phyloP scores from a whole-genome alignment of 1,140 invertebrate genomes.

The Phymastichus coffea region DNA sequence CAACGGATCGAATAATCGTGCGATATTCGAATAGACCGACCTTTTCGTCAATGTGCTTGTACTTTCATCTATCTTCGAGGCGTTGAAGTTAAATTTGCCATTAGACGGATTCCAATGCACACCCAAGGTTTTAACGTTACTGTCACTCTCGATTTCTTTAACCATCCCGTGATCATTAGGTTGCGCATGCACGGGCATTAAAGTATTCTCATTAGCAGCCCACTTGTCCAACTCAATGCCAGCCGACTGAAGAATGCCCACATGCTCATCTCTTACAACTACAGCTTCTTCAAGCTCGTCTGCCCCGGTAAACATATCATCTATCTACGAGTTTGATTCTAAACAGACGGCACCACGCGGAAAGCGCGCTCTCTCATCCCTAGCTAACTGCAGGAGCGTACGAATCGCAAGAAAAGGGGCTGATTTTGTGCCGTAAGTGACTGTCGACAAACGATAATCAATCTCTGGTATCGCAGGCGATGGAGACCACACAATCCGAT shows the following conservation, averaged over 20 bases:
- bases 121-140: neutral
- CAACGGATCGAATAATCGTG: neutral
- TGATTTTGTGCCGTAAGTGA: neutral
- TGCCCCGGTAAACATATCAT: conserved; percentile 3
- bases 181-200: neutral
- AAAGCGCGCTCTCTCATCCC: neutral
- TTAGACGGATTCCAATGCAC: neutral
- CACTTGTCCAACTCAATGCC: neutral
- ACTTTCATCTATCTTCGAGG: neutral
- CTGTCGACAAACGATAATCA: conserved; percentile 5
- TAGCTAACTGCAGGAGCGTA: neutral
- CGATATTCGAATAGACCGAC: neutral
- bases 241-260: too few species aligned
- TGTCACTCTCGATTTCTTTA: neutral
- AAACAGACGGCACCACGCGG: too few species aligned
- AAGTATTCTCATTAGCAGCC: neutral
- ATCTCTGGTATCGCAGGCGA: too few species aligned
- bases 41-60: neutral
- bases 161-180: neutral
- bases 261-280: neutral
- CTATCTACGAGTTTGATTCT: neutral
- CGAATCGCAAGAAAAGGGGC: neutral
- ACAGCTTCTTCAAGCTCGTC: neutral
- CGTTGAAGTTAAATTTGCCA: neutral
- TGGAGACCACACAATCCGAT: too few species aligned